Base-by-base conservation (phyloP, 2,888 invertebrate genomes). In the Halictus ligatus region DNA sequence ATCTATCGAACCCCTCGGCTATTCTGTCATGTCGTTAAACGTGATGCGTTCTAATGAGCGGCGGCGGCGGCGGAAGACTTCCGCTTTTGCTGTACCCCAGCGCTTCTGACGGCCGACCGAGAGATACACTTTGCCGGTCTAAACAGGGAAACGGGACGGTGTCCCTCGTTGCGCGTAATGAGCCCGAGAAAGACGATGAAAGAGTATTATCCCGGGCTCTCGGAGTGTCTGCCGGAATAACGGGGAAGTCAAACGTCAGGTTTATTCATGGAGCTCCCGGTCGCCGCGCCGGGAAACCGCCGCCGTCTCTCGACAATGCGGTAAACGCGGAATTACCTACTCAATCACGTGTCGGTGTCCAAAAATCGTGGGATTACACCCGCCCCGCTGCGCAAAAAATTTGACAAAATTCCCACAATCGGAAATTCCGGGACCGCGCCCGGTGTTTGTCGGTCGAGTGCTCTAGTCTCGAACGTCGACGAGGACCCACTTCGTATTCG, bases 1-100 rank as follows among this genome's bases (percentile, higher is more conserved):
- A 81, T 85, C 60, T 73, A 76, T 79, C 76, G 67, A 85, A 76
- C 76, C 75, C 12, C 60, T 15, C 73, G 21, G 75, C 43, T 85
- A 78, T 85, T 79, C 81, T 50, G 58, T 82, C 60, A 40, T 71
- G 64, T 67, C 75, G 67, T 84, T 83, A 84, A 78, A 75, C 35
- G 29, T 71, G 69, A 69, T 75, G 69, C 58, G 48, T 71, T 80
- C 54, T 81, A 81, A 83, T 43, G 81, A 81, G 40, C 54, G 40
- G 25, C 64, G 29, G 50, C 12, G 60, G 75, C 64, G 29, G 50
- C 12, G 60, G 75, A 48, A 75, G 40, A 75, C 21, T 71, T 78
- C 13, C 35, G 43, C 13, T 15, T 25, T 43, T 35, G n/a, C 43
- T 58, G 29, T 75, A 58, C 67, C 54, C 25, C 18, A 21, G 10